phyloP scores from a whole-genome alignment of 2,113 vertebrate genomes.

The Leucopsar rothschildi region DNA sequence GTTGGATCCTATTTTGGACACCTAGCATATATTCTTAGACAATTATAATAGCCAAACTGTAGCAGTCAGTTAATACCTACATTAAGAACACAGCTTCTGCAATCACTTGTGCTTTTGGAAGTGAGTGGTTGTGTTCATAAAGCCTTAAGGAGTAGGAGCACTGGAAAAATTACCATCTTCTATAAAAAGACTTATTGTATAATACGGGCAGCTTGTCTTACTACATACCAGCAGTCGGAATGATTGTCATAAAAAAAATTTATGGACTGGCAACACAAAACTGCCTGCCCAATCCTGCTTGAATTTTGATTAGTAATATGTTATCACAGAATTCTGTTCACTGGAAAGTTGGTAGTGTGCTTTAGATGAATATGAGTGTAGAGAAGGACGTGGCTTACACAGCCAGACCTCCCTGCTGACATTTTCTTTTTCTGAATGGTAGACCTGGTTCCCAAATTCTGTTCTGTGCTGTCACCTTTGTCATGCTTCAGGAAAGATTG shows the following conservation, averaged over 20 bases:
- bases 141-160: background rate
- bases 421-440: background rate
- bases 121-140: background rate
- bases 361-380: background rate
- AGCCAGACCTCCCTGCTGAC: background rate
- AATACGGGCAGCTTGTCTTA: background rate
- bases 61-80: background rate
- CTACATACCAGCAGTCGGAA: background rate
- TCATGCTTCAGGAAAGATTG: background rate
- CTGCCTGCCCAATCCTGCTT: background rate
- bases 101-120: background rate
- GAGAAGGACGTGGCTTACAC: rapidly evolving
- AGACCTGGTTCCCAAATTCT: background rate
- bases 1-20: background rate
- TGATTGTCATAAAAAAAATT: background rate
- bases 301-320: background rate
- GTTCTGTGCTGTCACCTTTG: background rate
- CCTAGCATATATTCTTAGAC: background rate
- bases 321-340: background rate
- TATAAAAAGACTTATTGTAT: constrained; percentile 15
- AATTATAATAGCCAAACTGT: background rate
- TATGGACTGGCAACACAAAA: background rate
- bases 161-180: constrained; percentile 9
- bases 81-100: background rate
- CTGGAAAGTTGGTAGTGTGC: background rate